Base-by-base conservation (phyloP, 2,888 invertebrate genomes). In the Drosophila phalerata region DNA sequence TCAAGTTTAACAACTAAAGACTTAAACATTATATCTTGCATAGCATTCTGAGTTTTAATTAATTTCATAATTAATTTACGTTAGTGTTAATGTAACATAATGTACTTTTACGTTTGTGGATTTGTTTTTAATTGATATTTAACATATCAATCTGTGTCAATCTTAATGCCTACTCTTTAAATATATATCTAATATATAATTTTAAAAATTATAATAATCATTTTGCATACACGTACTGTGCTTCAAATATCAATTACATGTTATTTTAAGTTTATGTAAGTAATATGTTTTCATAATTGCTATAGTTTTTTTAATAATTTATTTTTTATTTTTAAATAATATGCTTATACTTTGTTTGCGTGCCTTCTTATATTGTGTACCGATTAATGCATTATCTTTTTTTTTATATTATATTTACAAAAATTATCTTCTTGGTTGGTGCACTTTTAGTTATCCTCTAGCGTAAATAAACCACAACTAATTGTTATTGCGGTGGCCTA, bases 241-340 rank as follows among this genome's bases (percentile, higher is more conserved):
- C 71, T 40, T 69, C 64, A 76, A 78, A 73, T 84, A 80, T 83
- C 62, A 81, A 62, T 79, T 70, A 68, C 61, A 43, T 77, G 65
- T 63, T 71, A 74, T 81, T 65, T 79, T 67, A 55, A 62, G 63
- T 66, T 69, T 22, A 58, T 61, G 48, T 68, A 73, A 70, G 78
- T 72, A 70, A 81, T 89, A 88, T 90, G 77, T 90, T 79, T 65
- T 84, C 84, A 85, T 90, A 89, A 90, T 89, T 90, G 90, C 89
- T 89, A 89, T 90, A 89, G 90, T 87, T 85, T 72, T 49, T 58
- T 45, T 65, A 37, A 37, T 22, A 43, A 22, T 22, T 22, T 40
- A 34, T 42, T 53, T 65, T 25, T 45, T 40, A 34, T 42, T 57
- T 64, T 77, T 78, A 48, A 68, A 85, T 88, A 61, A 85, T 85